phyloP scores from a whole-genome alignment of 1,140 invertebrate species.

The Cydia amplana region DNA sequence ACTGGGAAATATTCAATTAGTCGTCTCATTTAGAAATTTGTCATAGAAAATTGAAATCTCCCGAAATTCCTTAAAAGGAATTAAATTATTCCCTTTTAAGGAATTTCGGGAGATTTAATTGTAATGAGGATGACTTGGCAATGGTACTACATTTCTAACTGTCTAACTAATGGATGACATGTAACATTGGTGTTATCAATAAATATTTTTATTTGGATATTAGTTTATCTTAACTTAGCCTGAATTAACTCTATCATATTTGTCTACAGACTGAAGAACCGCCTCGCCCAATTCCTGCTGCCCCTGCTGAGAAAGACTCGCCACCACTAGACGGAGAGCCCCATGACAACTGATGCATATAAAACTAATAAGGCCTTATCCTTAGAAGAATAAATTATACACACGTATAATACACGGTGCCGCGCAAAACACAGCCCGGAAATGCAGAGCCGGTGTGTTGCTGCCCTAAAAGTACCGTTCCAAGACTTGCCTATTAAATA shows the following conservation, averaged over 20 bases:
- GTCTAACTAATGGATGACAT: too few species aligned
- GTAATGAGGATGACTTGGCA: too few species aligned
- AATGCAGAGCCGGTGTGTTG: neutral
- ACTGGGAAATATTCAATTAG: too few species aligned
- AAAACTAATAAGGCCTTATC: neutral
- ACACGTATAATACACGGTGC: neutral
- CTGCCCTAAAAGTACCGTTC: neutral
- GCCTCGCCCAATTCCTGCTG: constrained; percentile 62
- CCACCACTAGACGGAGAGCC: constrained; percentile 50
- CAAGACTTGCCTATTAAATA: constrained; percentile 12
- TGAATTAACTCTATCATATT: constrained; percentile 35
- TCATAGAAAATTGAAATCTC: too few species aligned
- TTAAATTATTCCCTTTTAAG: too few species aligned
- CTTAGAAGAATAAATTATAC: neutral
- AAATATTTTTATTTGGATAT: too few species aligned
- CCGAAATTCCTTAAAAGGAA: too few species aligned
- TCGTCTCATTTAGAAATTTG: too few species aligned
- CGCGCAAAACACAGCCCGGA: neutral
- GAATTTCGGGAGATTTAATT: too few species aligned
- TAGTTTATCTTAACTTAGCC: neutral
- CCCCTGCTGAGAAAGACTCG: constrained; percentile 65
- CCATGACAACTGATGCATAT: constrained; percentile 7
- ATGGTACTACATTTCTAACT: too few species aligned
- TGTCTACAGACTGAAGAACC: constrained; percentile 66
- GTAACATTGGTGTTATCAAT: too few species aligned